A percentile compares a stretch with the other conserved stretches of the same genome.
These are phyloP conservation scores for Xenops minutus DNA, from an alignment of 2,797 vertebrate genomes.

Conservation along the genomic window DNA sequence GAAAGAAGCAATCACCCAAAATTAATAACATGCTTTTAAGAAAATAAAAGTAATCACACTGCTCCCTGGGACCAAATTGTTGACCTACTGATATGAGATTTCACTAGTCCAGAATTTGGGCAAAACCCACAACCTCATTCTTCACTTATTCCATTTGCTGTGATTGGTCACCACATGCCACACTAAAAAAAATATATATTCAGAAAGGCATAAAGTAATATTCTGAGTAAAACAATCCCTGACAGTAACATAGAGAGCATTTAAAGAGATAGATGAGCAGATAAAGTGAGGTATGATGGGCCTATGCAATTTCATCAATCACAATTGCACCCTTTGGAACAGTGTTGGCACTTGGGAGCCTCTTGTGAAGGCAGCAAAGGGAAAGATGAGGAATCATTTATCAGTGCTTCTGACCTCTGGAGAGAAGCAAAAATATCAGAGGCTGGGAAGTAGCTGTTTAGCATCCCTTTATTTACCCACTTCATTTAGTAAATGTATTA, in stretches of 20 bases:
- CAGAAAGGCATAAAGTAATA: background rate
- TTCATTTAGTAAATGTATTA: conserved; percentile 75
- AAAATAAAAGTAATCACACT: background rate
- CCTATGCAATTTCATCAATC: conserved; percentile 10
- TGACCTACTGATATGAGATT: background rate
- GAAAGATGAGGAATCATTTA: conserved; percentile 3
- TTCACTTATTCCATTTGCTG: background rate
- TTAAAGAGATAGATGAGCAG: conserved; percentile 26
- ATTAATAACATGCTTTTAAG: background rate
- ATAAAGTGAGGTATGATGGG: background rate
- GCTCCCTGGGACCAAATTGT: background rate
- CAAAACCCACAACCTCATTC: background rate
- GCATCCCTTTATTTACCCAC: conserved; percentile 72
- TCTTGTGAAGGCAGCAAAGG: background rate
- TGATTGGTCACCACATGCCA: background rate
- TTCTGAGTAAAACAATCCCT: background rate
- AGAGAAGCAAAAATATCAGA: conserved; percentile 61
- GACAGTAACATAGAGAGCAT: background rate
- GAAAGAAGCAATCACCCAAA: fast-evolving
- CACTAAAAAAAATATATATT: background rate
- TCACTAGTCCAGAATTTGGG: background rate
- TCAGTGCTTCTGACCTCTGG: conserved; percentile 40
- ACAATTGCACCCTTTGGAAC: conserved; percentile 15
- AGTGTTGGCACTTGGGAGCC: background rate
- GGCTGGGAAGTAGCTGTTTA: conserved; percentile 63